Evolutionary conservation across 2,113 vertebrate species (phyloP), one percentile per base, ranked within the genome.

Genomic region (Stomatorhinus ivindoensis): DNA sequence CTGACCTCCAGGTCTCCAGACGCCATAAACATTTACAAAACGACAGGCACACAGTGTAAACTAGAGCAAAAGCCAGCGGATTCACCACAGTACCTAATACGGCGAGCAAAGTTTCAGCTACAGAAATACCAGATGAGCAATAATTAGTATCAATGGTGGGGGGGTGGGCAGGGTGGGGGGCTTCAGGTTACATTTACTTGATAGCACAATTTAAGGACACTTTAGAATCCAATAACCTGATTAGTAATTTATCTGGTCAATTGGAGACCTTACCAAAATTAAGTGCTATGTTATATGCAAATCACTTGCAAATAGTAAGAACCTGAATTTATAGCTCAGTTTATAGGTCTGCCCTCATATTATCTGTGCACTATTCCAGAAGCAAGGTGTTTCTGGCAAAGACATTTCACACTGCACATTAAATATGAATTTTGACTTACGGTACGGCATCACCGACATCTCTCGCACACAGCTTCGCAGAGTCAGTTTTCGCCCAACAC

Each of bases 11-110:
- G 35, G 35, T 65, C 55, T 21, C n/a, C n/a, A 24, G 47, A 39
- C 19, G 19, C 35, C 53, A 2, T 87, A 87, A 87, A 87, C 39
- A 87, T 87, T 44, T 87, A 61, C 87, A 87, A 87, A 42, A 19
- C 9, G 53, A 21, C 35, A 4, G 51, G 24, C 85, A 24, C 53
- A 58, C 86, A 55, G 17, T 13, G 15, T 87, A 58, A 55, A 61
- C 51, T 11, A 31, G 1, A 35, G 85, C 47, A 27, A 13, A 27
- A 31, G 19, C 47, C 47, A 39, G 19, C 35, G 9, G 19, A 47
- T 3, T 17, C 27, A 50, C 24, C 84, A 3, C 15, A 1, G 21
- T 17, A 53, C 85, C 85, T 11, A 35, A 86, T 31, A 86, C 53
- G 47, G n/a, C 4, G 13, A 50, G 8, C 83, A 47, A 27, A 47